A percentile compares a stretch with the other conserved stretches of the same genome.
phyloP scores from a whole-genome alignment of 2,888 invertebrate genomes.

The Brachypalpus laphriformis region DNA sequence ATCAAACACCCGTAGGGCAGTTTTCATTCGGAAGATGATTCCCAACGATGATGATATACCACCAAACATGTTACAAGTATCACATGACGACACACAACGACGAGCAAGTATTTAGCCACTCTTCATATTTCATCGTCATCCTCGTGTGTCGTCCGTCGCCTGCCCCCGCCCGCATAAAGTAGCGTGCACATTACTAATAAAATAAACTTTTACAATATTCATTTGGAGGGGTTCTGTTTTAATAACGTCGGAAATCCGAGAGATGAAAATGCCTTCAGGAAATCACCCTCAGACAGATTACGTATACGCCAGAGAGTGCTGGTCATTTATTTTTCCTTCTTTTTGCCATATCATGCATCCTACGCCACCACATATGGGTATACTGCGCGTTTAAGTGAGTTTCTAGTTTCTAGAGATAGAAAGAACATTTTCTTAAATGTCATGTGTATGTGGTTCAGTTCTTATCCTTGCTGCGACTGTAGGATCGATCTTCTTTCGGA shows the following conservation, averaged over 20 bases:
- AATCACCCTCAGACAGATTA: constrained; percentile 62
- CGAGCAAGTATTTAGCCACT: constrained; percentile 4
- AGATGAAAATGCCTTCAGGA: constrained; percentile 59
- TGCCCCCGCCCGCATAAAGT: background rate
- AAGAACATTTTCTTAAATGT: constrained; percentile 39
- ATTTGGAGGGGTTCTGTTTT: constrained; percentile 63
- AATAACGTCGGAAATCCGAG: constrained; percentile 70
- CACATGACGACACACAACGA: constrained; percentile 14
- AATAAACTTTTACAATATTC: constrained; percentile 69
- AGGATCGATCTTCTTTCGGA: constrained; percentile 68
- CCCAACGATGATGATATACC: constrained; percentile 42
- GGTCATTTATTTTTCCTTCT: constrained; percentile 44
- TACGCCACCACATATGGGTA: background rate
- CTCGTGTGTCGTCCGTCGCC: background rate
- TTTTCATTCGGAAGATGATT: constrained; percentile 41
- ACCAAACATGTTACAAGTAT: constrained; percentile 40
- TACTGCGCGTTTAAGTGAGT: constrained; percentile 17
- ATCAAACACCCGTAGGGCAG: constrained; percentile 48
- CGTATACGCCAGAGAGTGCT: constrained; percentile 48
- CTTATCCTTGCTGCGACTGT: constrained; percentile 26
- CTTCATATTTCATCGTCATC: background rate
- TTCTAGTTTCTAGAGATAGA: constrained; percentile 2
- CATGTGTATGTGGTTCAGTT: background rate
- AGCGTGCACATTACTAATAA: constrained; percentile 53
- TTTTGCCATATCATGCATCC: constrained; percentile 1